Conservation (phyloP, 2,888 invertebrate genomes). For the Oscheius onirici region DNA sequence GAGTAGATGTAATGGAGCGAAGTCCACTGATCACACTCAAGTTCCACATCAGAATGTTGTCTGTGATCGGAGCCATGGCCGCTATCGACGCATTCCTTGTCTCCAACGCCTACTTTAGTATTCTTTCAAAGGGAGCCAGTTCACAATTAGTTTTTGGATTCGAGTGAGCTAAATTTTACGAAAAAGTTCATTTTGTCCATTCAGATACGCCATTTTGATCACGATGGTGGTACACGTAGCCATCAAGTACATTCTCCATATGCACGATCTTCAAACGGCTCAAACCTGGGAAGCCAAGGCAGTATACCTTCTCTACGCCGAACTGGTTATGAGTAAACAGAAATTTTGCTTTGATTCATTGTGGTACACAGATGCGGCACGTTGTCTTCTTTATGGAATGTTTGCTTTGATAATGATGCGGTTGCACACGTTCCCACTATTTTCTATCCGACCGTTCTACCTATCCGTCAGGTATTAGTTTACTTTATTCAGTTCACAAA, state of each 20-base stretch:
- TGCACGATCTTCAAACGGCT: slow-evolving; percentile 86
- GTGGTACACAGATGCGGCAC: slow-evolving; percentile 75
- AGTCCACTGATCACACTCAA: slow-evolving; percentile 94
- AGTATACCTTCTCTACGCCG: slow-evolving; percentile 93
- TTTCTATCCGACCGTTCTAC: slow-evolving; percentile 98
- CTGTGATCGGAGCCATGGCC: slow-evolving; percentile 83
- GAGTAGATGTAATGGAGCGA: slow-evolving; percentile 99
- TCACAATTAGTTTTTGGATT: slow-evolving; percentile 99
- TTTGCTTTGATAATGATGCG: slow-evolving; percentile 96
- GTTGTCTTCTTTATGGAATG: slow-evolving; percentile 85
- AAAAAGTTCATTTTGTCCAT: slow-evolving; percentile 43
- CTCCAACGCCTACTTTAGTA: slow-evolving; percentile 91
- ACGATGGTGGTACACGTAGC: slow-evolving; percentile 82
- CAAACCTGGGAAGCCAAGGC: slow-evolving; percentile 98
- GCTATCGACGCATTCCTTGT: slow-evolving; percentile 88
- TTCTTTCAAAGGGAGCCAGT: slow-evolving; percentile 90
- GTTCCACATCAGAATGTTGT: slow-evolving; percentile 88
- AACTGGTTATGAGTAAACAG: slow-evolving; percentile 85
- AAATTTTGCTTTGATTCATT: neutral
- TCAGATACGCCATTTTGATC: slow-evolving; percentile 88
- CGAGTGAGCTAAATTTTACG: slow-evolving; percentile 76
- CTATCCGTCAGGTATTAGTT: slow-evolving; percentile 85
- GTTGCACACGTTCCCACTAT: slow-evolving; percentile 94
- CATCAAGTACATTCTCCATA: slow-evolving; percentile 89
- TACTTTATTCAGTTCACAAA: neutral